These are phyloP conservation scores for Rutilus rutilus DNA, from an alignment of 2,113 vertebrate genomes.

Conservation along the genomic window DNA sequence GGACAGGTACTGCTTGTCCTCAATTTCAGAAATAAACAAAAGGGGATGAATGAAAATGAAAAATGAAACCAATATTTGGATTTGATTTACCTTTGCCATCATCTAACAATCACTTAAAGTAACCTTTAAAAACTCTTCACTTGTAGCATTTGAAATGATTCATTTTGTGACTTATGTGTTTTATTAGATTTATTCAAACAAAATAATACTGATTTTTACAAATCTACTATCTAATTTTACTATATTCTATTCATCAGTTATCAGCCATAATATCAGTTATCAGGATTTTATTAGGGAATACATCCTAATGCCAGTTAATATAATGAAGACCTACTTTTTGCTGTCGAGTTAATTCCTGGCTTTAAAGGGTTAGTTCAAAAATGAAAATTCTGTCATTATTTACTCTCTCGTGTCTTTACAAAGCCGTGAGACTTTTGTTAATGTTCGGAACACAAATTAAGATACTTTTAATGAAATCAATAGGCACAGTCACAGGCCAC, in stretches of 20 bases:
- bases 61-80: background rate
- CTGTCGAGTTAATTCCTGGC: background rate
- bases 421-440: no score
- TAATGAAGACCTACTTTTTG: background rate
- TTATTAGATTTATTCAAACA: background rate
- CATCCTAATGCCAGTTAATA: background rate
- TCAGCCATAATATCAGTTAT: background rate
- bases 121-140: background rate
- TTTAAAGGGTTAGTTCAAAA: no score
- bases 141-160: background rate
- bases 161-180: background rate
- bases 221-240: background rate
- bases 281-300: background rate
- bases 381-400: no score
- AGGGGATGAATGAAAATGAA: background rate
- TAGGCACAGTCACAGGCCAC: no score
- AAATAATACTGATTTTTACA: background rate
- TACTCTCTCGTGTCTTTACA: no score
- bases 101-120: background rate
- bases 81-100: background rate
- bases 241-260: background rate
- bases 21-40: no score
- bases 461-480: no score
- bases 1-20: conserved; percentile 85
- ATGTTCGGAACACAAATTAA: no score